phyloP scores from a whole-genome alignment of 2,797 vertebrate species.

The Oreochromis mossambicus region DNA sequence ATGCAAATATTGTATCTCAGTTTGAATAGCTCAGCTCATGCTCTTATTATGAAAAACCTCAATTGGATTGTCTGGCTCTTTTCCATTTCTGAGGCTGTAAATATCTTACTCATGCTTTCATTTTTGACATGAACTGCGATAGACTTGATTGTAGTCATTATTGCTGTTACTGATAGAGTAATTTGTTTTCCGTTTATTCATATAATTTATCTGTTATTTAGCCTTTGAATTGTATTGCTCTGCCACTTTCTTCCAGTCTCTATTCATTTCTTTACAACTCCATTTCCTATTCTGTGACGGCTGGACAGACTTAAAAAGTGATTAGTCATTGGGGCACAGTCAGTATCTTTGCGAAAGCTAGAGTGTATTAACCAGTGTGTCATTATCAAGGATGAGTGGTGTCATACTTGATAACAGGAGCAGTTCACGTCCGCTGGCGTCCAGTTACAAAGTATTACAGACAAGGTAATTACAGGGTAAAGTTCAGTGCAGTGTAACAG shows the following conservation, averaged over 20 bases:
- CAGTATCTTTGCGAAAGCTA: not conserved
- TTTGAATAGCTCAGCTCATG: conserved; percentile 1
- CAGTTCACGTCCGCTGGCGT: conserved; percentile 17
- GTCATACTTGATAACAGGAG: conserved; percentile 22
- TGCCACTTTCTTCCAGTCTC: not conserved
- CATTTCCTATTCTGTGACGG: not conserved
- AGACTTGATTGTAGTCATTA: not conserved
- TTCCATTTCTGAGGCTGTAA: conserved; percentile 9
- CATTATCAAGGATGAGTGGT: conserved; percentile 4
- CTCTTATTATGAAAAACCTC: conserved; percentile 14
- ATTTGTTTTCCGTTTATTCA: not conserved
- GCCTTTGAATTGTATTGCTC: not conserved
- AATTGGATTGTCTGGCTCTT: not conserved
- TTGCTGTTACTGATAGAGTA: not conserved
- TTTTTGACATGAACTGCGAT: not conserved
- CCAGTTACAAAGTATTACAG: conserved; percentile 34
- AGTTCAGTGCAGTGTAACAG: conserved; percentile 36
- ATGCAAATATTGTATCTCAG: conserved; percentile 11
- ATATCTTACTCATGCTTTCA: not conserved
- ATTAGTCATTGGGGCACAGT: conserved; percentile 1
- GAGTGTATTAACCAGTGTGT: conserved; percentile 20
- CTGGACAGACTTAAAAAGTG: conserved; percentile 3
- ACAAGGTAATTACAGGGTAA: conserved; percentile 33
- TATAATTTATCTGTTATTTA: not conserved
- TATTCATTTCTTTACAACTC: not conserved